Conservation (phyloP, 1,140 invertebrate species). For the Procambarus clarkii region DNA sequence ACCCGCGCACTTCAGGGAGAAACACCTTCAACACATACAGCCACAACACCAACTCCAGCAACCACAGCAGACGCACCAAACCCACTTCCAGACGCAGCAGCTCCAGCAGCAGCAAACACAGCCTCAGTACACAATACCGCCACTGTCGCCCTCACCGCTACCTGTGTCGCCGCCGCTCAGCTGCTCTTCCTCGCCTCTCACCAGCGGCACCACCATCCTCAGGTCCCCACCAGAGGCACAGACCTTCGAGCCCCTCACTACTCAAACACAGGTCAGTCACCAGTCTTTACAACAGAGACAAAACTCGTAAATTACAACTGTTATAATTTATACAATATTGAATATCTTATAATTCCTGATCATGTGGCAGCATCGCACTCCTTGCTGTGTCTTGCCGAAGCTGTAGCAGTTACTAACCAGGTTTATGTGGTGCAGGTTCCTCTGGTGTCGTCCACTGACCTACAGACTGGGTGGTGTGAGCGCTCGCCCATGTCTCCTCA, state of each 20-base stretch:
- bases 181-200: slow-evolving; percentile 76
- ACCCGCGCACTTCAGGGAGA: slow-evolving; percentile 72
- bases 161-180: slow-evolving; percentile 73
- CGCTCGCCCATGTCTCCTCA: slow-evolving; percentile 63
- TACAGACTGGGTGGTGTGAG: slow-evolving; percentile 67
- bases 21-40: slow-evolving; percentile 42
- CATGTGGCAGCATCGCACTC: no score
- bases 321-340: not conserved
- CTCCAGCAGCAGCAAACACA: slow-evolving; percentile 80
- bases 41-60: slow-evolving; percentile 74
- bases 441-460: slow-evolving; percentile 70
- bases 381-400: not conserved
- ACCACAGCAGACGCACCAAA: slow-evolving; percentile 41
- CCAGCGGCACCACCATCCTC: slow-evolving; percentile 75
- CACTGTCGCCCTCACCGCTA: slow-evolving; percentile 74
- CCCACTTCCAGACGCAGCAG: slow-evolving; percentile 75
- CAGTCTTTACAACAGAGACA: no score
- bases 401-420: not conserved
- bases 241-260: slow-evolving; percentile 47
- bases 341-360: not conserved
- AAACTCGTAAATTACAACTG: not conserved
- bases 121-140: slow-evolving; percentile 81
- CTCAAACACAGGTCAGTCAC: slow-evolving; percentile 55
- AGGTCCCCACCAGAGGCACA: slow-evolving; percentile 73
- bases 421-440: slow-evolving; percentile 57